phyloP scores from a whole-genome alignment of 2,797 vertebrate genomes.

The Onychomys leucogaster region DNA sequence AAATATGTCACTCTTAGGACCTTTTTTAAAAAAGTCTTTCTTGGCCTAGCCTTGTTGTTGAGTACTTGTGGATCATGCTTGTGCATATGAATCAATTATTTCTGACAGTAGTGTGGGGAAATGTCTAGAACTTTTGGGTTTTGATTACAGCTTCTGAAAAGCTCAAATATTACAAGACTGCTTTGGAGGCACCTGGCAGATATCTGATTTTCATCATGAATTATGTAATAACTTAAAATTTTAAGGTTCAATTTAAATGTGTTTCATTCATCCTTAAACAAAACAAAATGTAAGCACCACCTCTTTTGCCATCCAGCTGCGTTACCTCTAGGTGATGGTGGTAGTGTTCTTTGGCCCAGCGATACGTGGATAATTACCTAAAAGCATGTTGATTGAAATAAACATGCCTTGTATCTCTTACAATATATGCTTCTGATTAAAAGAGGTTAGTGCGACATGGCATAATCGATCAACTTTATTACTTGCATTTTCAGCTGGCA shows the following conservation, averaged over 20 bases:
- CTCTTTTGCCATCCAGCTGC: constrained; percentile 3
- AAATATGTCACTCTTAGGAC: not conserved
- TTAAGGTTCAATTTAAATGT: constrained; percentile 1
- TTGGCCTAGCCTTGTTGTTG: constrained; percentile 30
- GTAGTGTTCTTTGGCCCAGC: not conserved
- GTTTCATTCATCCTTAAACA: not conserved
- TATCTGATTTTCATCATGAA: constrained; percentile 35
- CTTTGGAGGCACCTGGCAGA: not conserved
- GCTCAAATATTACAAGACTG: not conserved
- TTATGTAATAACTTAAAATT: not conserved
- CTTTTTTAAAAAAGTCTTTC: not conserved
- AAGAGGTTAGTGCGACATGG: not conserved
- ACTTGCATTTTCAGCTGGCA: constrained; percentile 45
- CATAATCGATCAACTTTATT: constrained; percentile 31
- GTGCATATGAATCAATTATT: constrained; percentile 31
- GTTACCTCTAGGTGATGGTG: not conserved
- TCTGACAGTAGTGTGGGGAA: not conserved
- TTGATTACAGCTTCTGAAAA: not conserved
- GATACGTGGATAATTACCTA: not conserved
- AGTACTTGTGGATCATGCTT: not conserved
- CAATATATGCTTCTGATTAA: constrained; percentile 39
- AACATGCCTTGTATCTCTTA: constrained; percentile 8
- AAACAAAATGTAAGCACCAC: not conserved
- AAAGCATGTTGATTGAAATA: not conserved
- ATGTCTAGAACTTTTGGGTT: not conserved